phyloP scores from a whole-genome alignment of 2,888 invertebrate genomes.

The Drosophila austrosaltans region DNA sequence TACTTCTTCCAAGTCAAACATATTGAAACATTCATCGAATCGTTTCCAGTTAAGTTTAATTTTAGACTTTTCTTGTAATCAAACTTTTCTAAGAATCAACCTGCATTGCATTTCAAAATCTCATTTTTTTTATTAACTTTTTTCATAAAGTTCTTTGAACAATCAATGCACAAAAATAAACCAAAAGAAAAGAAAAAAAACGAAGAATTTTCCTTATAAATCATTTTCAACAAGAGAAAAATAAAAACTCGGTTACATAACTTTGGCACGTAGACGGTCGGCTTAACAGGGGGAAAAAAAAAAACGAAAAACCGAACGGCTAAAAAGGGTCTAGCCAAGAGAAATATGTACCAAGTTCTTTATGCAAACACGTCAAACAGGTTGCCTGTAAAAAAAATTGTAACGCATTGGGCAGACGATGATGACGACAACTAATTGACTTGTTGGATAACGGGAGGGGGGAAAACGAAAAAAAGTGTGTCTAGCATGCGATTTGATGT shows the following conservation, averaged over 20 bases:
- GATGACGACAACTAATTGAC: conserved; percentile 48
- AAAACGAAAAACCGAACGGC: too few species aligned
- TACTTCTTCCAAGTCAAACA: too few species aligned
- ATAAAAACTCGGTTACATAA: not conserved
- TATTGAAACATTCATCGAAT: too few species aligned
- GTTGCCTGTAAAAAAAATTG: not conserved
- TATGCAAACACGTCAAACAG: conserved; percentile 5
- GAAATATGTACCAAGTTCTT: not conserved
- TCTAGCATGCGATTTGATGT: conserved; percentile 19
- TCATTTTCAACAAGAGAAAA: conserved; percentile 2
- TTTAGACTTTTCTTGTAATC: too few species aligned
- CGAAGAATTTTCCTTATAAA: not conserved
- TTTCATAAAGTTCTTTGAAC: not conserved
- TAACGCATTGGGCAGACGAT: conserved; percentile 9
- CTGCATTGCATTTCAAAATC: not conserved
- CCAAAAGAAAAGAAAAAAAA: too few species aligned
- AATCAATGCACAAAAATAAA: not conserved
- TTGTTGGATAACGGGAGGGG: conserved; percentile 32
- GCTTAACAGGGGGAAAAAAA: too few species aligned
- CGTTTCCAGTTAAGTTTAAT: not conserved
- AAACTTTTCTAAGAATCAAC: not conserved
- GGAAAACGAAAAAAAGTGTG: conserved; percentile 28
- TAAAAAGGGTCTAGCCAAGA: conserved; percentile 3
- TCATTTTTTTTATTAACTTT: not conserved
- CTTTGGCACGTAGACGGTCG: conserved; percentile 9